Evolutionary conservation across 2,113 vertebrate species (phyloP).

Genomic region (Trematomus loennbergii): DNA sequence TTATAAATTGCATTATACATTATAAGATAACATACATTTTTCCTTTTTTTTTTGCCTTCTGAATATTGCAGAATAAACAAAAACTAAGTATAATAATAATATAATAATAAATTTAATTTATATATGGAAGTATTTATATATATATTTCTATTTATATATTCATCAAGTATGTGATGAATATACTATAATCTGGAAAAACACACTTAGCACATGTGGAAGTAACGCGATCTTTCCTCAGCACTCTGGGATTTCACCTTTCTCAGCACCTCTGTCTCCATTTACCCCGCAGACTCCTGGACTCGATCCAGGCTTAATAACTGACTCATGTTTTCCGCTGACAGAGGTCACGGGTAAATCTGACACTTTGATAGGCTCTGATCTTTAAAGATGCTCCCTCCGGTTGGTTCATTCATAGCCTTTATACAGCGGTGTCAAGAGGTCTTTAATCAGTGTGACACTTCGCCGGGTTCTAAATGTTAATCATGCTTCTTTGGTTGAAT

Average conservation of each 20-base stretch:
- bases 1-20: too few species aligned
- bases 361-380: slow-evolving; percentile 67
- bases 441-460: slow-evolving; percentile 67
- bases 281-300: slow-evolving; percentile 35
- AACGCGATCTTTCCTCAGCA: not conserved
- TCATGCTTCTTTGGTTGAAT: slow-evolving; percentile 49
- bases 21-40: too few species aligned
- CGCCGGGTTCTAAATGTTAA: slow-evolving; percentile 66
- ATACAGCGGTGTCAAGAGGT: slow-evolving; percentile 46
- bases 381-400: slow-evolving; percentile 57
- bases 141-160: too few species aligned
- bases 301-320: slow-evolving; percentile 54
- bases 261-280: slow-evolving; percentile 32
- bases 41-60: too few species aligned
- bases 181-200: not conserved
- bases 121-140: too few species aligned
- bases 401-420: slow-evolving; percentile 60
- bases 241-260: slow-evolving; percentile 39
- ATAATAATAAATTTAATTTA: too few species aligned
- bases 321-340: slow-evolving; percentile 48
- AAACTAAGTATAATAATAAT: too few species aligned
- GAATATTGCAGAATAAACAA: not conserved
- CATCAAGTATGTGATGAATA: not conserved
- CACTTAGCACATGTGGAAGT: not conserved
- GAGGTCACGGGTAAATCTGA: slow-evolving; percentile 58